Evolutionary conservation across 2,888 invertebrate genomes (phyloP).

Genomic region (Ceriagrion tenellum): DNA sequence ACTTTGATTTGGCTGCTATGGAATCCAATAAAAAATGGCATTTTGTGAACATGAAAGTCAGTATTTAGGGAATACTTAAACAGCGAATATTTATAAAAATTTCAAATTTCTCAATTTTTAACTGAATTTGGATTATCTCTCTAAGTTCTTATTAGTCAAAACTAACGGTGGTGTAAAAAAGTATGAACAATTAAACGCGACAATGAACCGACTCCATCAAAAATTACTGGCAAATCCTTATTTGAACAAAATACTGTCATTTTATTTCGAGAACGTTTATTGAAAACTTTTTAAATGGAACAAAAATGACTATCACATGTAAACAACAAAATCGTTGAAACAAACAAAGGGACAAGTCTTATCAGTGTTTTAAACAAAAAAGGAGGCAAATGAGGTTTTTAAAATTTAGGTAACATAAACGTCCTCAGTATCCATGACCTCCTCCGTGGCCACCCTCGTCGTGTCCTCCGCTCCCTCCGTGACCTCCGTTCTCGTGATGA

Average conservation of each 20-base stretch:
- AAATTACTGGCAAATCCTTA: not conserved
- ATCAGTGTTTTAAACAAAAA: not conserved
- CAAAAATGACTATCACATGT: not conserved
- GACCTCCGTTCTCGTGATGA: slow-evolving; percentile 69
- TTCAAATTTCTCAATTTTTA: no score
- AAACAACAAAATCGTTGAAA: not conserved
- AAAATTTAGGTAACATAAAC: not conserved
- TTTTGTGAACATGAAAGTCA: no score
- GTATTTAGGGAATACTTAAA: no score
- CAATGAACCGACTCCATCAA: no score
- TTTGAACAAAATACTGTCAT: not conserved
- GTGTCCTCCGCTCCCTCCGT: slow-evolving; percentile 65
- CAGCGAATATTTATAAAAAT: no score
- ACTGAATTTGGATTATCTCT: no score
- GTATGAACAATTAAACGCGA: no score
- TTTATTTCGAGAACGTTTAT: not conserved
- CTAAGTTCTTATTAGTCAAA: no score
- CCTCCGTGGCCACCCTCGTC: not conserved
- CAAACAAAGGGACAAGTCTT: not conserved
- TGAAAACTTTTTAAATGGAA: not conserved
- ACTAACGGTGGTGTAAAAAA: no score
- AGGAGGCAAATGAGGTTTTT: not conserved
- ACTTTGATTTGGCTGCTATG: no score
- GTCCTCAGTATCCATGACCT: not conserved
- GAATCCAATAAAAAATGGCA: no score